These are phyloP conservation scores for Branchipolynoe longqiensis DNA, from an alignment of 2,888 invertebrate genomes.

Conservation along the genomic window DNA sequence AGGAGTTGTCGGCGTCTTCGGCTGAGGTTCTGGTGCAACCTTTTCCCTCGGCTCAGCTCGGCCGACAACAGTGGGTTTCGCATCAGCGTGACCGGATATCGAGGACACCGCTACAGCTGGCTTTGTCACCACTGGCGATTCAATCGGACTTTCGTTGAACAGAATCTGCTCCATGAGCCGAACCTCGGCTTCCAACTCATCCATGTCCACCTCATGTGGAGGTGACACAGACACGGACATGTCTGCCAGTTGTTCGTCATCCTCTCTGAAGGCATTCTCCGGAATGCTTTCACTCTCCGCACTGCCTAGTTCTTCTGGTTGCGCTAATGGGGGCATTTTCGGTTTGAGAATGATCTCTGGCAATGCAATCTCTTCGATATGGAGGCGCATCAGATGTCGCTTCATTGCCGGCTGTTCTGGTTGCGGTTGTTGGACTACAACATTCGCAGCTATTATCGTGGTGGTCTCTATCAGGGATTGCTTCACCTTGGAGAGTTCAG, in stretches of 20 bases:
- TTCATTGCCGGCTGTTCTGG: background rate
- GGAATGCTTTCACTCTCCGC: slow-evolving; percentile 14
- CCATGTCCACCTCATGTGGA: slow-evolving; percentile 1
- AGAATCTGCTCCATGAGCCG: background rate
- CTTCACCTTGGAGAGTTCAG: background rate
- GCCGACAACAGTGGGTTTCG: too few relatives aligned
- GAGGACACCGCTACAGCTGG: background rate
- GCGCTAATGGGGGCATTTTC: background rate
- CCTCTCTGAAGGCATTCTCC: background rate
- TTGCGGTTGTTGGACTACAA: background rate
- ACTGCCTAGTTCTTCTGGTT: slow-evolving; percentile 2
- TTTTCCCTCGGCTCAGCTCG: too few relatives aligned
- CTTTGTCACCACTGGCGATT: background rate
- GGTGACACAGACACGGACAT: background rate
- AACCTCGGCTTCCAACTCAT: slow-evolving; percentile 19
- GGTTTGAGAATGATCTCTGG: background rate
- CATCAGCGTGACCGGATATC: background rate
- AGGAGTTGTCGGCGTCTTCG: slow-evolving; percentile 11
- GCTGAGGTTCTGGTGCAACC: background rate
- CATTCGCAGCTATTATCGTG: too few relatives aligned
- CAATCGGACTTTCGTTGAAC: background rate
- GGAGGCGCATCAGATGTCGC: slow-evolving; percentile 3
- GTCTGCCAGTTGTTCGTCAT: too few relatives aligned
- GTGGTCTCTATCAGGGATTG: too few relatives aligned
- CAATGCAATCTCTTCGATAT: slow-evolving; percentile 10